Base-by-base conservation (phyloP, 2,888 invertebrate species). In the Troides aeacus region DNA sequence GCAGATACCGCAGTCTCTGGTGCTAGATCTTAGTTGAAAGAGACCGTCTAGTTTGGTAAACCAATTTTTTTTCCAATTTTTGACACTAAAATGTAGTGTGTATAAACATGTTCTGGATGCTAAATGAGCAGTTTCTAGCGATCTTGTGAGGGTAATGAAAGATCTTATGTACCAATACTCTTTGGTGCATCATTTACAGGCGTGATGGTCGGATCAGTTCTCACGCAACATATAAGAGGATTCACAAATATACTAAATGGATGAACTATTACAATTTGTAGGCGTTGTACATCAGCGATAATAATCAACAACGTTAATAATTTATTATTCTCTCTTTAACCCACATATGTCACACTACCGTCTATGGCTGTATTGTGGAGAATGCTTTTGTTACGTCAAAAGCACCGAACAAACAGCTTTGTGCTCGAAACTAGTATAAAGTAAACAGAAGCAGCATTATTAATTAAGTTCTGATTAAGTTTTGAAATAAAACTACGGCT, bases 381-480 rank as follows among this genome's bases (percentile, higher is more conserved):
- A 65, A 66, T 60, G 50, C 66, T 66, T 66, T 66, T 59, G 66
- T 66, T 60, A 21, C 46, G 23, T 50, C 66, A 50, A 66, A 60
- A 66, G 60, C 30, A 10, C 21, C 30, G 21, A 50, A 60, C 59
- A 60, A 66, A 66, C 59, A 66, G 59, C 59, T 66, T n/a, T 66
- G 66, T 60, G 60, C 46, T 60, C 24, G 65, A 59, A 65, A 59
- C 65, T 60, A 42, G 50, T 66, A 59, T 30, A 60, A 58, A 23
- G 57, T 58, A 58, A 58, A 58, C 57, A 58, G 57, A 46, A 65
- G 42, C 58, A 64, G 36, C 50, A 63, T 21, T 58, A 65, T 58
- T 65, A 65, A 65, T 65, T 65, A 65, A 58, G 65, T 65, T 59
- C 58, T 46, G 46, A 46, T 59, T 58, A 65, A 46, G 65, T 65